Evolutionary conservation across 2,888 invertebrate species (phyloP).

Genomic region (Acanthosepion lycidas): DNA sequence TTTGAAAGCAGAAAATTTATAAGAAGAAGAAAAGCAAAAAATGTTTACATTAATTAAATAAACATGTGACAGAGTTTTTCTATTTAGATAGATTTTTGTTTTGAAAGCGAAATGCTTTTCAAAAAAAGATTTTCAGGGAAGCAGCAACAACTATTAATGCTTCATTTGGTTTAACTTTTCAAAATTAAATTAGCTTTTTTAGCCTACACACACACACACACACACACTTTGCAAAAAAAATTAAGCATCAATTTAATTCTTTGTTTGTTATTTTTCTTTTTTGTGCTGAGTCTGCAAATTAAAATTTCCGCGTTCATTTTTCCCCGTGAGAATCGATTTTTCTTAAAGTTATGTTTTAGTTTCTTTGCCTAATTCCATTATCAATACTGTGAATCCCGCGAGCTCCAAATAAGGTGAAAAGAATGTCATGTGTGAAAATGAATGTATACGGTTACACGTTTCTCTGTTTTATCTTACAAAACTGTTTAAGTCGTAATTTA

Average conservation of each 20-base stretch:
- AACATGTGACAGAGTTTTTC: too few species aligned
- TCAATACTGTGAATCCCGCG: neutral
- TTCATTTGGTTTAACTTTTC: too few species aligned
- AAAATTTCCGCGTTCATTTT: neutral
- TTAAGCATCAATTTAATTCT: neutral
- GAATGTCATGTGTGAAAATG: neutral
- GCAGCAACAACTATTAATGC: too few species aligned
- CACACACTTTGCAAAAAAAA: neutral
- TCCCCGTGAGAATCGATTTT: neutral
- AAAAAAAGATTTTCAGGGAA: too few species aligned
- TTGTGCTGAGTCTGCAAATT: neutral
- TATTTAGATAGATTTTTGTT: too few species aligned
- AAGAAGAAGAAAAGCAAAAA: too few species aligned
- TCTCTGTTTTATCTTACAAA: neutral
- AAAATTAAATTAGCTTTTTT: too few species aligned
- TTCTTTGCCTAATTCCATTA: neutral
- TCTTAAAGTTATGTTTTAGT: constrained; percentile 12
- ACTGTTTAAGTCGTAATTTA: neutral
- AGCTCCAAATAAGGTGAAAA: neutral
- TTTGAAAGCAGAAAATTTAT: too few species aligned
- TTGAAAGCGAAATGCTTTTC: too few species aligned
- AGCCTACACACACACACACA: neutral
- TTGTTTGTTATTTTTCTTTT: neutral
- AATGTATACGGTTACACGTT: neutral
- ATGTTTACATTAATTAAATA: too few species aligned